phyloP scores from a whole-genome alignment of 2,888 invertebrate genomes.

The Priocnemis perturbator region DNA sequence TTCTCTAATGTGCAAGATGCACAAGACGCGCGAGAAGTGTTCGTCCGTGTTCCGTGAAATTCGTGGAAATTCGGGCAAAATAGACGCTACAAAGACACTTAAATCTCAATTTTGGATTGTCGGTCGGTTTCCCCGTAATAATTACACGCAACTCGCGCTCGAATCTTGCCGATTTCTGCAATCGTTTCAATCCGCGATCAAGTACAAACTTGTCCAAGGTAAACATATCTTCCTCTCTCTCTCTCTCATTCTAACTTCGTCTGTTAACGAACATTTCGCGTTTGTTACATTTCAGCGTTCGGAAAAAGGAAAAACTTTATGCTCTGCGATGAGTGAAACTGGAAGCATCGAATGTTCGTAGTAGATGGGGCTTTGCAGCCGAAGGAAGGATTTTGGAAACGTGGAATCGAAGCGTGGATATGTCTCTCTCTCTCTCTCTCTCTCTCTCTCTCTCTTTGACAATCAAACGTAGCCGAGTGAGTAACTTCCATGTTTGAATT shows the following conservation, averaged over 20 bases:
- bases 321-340: no score
- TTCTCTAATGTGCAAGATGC: no score
- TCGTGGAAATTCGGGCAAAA: background rate
- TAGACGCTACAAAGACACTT: background rate
- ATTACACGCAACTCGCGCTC: slow-evolving; percentile 3
- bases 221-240: slow-evolving; percentile 14
- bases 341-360: background rate
- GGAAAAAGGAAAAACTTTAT: no score
- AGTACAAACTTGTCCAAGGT: background rate
- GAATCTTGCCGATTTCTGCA: background rate
- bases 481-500: no score
- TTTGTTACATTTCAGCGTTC: no score
- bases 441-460: background rate
- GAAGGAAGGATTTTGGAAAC: slow-evolving; percentile 2
- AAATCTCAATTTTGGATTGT: slow-evolving; percentile 38
- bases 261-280: no score
- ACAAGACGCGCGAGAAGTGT: no score
- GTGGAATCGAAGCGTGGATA: slow-evolving; percentile 7
- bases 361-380: background rate
- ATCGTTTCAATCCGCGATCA: no score
- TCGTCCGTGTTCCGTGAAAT: no score
- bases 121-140: slow-evolving; percentile 20
- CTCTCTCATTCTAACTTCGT: no score
- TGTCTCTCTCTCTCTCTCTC: slow-evolving; percentile 5
- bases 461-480: no score